These are phyloP conservation scores for Dolomedes plantarius DNA, from an alignment of 2,888 invertebrate species.

Conservation along the genomic window DNA sequence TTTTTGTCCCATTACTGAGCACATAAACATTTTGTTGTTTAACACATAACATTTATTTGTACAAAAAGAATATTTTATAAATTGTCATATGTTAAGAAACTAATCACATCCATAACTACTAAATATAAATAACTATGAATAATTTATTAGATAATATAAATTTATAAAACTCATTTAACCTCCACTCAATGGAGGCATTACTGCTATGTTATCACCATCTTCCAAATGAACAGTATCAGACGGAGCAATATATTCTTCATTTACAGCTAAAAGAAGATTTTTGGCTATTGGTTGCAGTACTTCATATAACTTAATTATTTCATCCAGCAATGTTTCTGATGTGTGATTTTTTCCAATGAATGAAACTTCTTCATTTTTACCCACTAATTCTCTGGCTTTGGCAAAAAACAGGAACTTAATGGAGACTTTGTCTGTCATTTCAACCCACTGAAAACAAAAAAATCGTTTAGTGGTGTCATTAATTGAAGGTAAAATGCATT, in stretches of 20 bases:
- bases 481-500: background rate
- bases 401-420: constrained; percentile 92
- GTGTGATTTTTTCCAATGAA: constrained; percentile 79
- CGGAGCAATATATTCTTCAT: constrained; percentile 85
- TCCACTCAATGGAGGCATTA: constrained; percentile 96
- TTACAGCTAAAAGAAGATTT: constrained; percentile 85
- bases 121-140: no score
- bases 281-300: constrained; percentile 82
- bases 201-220: constrained; percentile 88
- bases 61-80: no score
- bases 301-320: constrained; percentile 81
- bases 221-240: constrained; percentile 79
- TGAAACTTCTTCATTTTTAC: constrained; percentile 80
- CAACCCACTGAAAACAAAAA: constrained; percentile 36
- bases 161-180: constrained; percentile 81
- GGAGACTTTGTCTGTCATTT: constrained; percentile 28
- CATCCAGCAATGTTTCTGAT: constrained; percentile 81
- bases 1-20: no score
- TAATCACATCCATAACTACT: no score
- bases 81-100: no score
- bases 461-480: background rate
- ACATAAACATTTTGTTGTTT: no score
- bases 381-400: constrained; percentile 89
- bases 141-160: no score
- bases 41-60: no score